A percentile compares a stretch with the other conserved stretches of the same genome.
Conservation (phyloP, 2,113 vertebrate genomes). For the Gymnorhina tibicen region DNA sequence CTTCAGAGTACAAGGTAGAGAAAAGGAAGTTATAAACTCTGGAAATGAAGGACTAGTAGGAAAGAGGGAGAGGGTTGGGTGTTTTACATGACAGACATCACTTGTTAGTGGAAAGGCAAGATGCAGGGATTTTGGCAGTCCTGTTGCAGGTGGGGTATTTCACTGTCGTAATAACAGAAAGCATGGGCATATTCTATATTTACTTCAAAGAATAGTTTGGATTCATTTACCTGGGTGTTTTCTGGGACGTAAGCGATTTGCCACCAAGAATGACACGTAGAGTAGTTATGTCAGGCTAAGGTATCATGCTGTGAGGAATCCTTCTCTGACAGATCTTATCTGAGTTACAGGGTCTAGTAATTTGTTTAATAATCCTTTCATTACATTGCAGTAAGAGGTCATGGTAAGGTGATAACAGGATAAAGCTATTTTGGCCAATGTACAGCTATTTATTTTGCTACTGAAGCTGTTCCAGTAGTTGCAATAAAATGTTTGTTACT, state of each 20-base stretch:
- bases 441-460: background rate
- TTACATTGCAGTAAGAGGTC: background rate
- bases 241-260: background rate
- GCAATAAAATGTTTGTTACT: background rate
- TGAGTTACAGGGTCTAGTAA: background rate
- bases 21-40: background rate
- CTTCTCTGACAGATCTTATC: background rate
- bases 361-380: background rate
- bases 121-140: background rate
- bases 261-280: background rate
- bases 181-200: accelerated
- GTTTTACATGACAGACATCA: background rate
- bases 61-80: background rate
- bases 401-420: background rate
- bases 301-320: background rate
- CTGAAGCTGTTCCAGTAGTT: background rate
- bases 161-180: background rate
- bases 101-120: background rate
- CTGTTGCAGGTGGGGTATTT: background rate
- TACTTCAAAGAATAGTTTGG: background rate
- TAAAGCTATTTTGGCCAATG: background rate
- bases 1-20: background rate
- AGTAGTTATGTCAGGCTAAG: background rate
- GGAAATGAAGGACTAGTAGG: background rate
- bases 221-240: background rate